phyloP scores from a whole-genome alignment of 2,113 vertebrate genomes.

The Alaudala cheleensis region DNA sequence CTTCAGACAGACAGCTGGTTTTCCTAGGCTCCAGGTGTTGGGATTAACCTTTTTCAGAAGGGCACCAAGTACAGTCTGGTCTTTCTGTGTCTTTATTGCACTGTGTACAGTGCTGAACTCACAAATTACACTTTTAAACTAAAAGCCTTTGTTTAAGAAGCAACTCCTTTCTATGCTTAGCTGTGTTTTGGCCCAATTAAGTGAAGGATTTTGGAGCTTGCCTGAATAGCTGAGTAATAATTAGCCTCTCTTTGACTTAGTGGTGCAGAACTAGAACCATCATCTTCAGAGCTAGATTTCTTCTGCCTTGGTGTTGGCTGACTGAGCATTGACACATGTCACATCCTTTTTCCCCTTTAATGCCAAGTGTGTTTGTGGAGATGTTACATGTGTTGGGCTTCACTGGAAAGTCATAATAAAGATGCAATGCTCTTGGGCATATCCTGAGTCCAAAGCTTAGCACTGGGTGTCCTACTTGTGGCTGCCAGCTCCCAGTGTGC shows the following conservation, averaged over 20 bases:
- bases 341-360: not conserved
- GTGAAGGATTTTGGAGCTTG: not conserved
- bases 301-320: not conserved
- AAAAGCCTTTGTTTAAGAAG: not conserved
- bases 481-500: fast-evolving
- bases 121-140: not conserved
- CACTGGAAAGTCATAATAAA: not conserved
- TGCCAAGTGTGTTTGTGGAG: not conserved
- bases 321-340: not conserved
- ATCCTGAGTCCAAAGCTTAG: not conserved
- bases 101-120: not conserved
- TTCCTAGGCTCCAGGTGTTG: not conserved
- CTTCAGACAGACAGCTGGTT: not conserved
- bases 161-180: not conserved
- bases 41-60: not conserved
- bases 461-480: fast-evolving
- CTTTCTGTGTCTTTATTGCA: not conserved
- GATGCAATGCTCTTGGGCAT: not conserved
- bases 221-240: not conserved
- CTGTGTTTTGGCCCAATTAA: not conserved
- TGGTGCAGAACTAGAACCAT: not conserved
- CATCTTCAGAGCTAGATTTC: not conserved
- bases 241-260: not conserved
- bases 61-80: not conserved
- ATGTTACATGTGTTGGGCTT: fast-evolving